phyloP scores from a whole-genome alignment of 2,113 vertebrate species.

The Rhinopomastus cyanomelas region DNA sequence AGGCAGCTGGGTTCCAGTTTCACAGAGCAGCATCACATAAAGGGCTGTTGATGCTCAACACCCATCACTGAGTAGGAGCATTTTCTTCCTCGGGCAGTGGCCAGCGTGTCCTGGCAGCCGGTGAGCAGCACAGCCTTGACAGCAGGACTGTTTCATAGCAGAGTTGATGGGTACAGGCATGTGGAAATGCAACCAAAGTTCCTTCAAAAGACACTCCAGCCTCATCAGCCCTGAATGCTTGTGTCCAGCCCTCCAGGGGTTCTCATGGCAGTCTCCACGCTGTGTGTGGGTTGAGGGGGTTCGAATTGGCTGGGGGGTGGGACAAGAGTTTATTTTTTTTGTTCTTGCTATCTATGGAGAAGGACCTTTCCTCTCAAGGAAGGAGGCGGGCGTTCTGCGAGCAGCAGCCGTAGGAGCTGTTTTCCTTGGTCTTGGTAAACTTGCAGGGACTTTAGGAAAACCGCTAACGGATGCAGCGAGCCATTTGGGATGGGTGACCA shows the following conservation, averaged over 20 bases:
- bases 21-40: background rate
- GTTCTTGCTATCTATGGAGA: background rate
- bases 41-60: background rate
- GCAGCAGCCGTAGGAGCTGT: background rate
- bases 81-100: background rate
- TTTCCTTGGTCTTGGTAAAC: background rate
- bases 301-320: background rate
- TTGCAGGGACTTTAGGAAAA: background rate
- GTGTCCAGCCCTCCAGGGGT: constrained; percentile 22
- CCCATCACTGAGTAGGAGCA: background rate
- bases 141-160: background rate
- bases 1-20: background rate
- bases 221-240: constrained; percentile 11
- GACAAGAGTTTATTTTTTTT: background rate
- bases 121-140: background rate
- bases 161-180: background rate
- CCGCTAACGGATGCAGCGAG: background rate
- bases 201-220: constrained; percentile 56
- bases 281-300: background rate
- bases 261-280: background rate
- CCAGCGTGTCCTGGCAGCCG: rapidly evolving
- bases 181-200: constrained; percentile 71
- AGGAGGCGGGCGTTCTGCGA: background rate
- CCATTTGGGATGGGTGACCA: background rate
- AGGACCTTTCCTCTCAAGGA: background rate